These are phyloP conservation scores for Erythrocebus patas DNA, from an alignment of 2,113 vertebrate genomes.

Conservation along the genomic window DNA sequence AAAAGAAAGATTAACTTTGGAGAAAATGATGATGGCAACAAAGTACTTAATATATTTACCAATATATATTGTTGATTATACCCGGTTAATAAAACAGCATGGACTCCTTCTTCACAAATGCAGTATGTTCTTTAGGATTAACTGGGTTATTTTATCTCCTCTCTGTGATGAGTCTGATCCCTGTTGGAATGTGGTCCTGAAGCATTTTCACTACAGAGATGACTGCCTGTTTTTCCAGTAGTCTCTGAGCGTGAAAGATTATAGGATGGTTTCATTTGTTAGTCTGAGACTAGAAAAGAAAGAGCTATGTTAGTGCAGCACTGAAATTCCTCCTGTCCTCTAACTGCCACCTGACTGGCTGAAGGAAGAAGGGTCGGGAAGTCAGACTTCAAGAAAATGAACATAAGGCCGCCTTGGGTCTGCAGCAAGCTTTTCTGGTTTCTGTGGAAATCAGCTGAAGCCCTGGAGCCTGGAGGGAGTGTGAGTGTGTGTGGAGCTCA, in stretches of 20 bases:
- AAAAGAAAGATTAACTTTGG: neutral
- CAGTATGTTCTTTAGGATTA: neutral
- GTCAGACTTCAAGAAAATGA: conserved; percentile 55
- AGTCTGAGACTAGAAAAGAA: neutral
- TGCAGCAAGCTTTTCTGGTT: conserved; percentile 31
- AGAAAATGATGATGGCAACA: neutral
- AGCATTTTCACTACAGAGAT: neutral
- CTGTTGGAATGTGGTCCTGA: neutral
- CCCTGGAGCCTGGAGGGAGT: neutral
- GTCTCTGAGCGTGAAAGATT: neutral
- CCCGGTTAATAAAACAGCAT: neutral
- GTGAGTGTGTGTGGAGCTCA: neutral
- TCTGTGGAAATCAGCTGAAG: conserved; percentile 28
- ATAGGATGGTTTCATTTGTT: neutral
- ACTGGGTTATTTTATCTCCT: neutral
- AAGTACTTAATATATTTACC: neutral
- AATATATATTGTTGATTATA: neutral
- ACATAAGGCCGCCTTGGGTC: neutral
- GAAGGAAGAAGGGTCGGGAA: conserved; percentile 26
- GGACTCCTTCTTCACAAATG: neutral
- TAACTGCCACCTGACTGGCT: neutral
- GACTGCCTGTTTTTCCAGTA: neutral
- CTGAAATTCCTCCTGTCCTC: neutral
- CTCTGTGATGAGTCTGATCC: neutral
- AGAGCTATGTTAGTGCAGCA: neutral